phyloP scores from a whole-genome alignment of 2,113 vertebrate genomes.

The Rhagologus leucostigma region DNA sequence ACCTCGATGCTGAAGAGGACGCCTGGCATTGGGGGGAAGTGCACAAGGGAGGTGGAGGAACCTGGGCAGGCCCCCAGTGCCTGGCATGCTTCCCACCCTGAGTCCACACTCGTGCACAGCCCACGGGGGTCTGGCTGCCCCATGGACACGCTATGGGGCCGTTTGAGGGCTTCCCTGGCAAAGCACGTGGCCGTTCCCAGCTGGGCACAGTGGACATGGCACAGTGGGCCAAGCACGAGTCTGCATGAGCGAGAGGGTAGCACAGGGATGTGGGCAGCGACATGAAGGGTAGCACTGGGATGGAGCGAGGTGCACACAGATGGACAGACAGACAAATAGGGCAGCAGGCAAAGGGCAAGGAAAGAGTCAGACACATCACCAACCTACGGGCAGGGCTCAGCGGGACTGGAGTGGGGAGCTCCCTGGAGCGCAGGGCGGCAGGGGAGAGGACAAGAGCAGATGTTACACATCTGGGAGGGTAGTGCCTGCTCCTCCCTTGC shows the following conservation, averaged over 20 bases:
- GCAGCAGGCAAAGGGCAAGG: background rate
- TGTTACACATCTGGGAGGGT: background rate
- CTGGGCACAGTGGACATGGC: rapidly evolving
- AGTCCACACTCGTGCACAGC: background rate
- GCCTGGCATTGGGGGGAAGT: slow-evolving; percentile 65
- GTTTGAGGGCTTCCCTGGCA: background rate
- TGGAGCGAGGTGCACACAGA: background rate
- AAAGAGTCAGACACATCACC: slow-evolving; percentile 40
- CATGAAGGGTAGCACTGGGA: background rate
- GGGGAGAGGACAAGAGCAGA: slow-evolving; percentile 35
- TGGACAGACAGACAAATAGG: background rate
- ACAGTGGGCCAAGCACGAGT: background rate
- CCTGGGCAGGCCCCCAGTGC: rapidly evolving
- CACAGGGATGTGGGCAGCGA: rapidly evolving
- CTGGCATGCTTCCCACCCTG: background rate
- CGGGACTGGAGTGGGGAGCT: background rate
- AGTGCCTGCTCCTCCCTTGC: background rate
- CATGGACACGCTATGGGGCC: rapidly evolving
- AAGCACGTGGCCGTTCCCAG: rapidly evolving
- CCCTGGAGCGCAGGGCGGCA: background rate
- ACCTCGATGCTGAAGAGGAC: slow-evolving; percentile 98
- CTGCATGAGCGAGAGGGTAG: background rate
- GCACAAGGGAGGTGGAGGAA: background rate
- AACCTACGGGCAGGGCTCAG: slow-evolving; percentile 51
- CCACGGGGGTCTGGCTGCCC: background rate